phyloP scores from a whole-genome alignment of 2,797 vertebrate genomes.

The Dendrocincla tyrannina region DNA sequence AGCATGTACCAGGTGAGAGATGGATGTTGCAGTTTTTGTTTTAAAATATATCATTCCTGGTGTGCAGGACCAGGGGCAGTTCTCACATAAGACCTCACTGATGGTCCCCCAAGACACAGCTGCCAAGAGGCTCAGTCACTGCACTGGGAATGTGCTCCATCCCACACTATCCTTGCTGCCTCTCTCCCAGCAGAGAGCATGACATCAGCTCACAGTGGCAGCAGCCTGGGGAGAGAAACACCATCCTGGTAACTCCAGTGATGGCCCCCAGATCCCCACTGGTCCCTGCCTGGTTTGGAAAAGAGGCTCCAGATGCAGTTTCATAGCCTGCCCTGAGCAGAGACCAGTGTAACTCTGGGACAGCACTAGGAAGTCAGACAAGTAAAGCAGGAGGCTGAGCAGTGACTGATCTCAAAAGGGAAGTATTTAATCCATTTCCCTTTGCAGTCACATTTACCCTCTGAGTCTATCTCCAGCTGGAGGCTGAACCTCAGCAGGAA shows the following conservation, averaged over 20 bases:
- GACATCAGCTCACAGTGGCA: neutral
- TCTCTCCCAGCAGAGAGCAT: neutral
- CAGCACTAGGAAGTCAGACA: neutral
- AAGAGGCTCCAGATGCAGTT: neutral
- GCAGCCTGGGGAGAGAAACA: neutral
- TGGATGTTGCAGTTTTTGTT: rapidly evolving
- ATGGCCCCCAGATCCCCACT: too few relatives aligned
- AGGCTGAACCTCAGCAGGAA: neutral
- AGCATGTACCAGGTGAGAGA: neutral
- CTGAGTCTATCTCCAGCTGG: neutral
- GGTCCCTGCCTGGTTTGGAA: neutral
- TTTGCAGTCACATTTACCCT: neutral
- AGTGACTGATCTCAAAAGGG: neutral
- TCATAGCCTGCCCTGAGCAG: neutral
- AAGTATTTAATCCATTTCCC: neutral
- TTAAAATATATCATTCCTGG: neutral
- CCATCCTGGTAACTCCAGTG: neutral
- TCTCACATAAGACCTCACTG: neutral
- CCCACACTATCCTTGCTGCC: neutral
- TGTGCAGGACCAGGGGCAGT: neutral
- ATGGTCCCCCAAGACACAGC: rapidly evolving
- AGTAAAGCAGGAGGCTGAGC: neutral
- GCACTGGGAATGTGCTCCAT: rapidly evolving
- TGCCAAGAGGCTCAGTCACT: rapidly evolving
- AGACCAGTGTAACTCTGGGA: neutral